Base-by-base conservation (phyloP, 2,797 vertebrate species). In the Gallinago stenura region DNA sequence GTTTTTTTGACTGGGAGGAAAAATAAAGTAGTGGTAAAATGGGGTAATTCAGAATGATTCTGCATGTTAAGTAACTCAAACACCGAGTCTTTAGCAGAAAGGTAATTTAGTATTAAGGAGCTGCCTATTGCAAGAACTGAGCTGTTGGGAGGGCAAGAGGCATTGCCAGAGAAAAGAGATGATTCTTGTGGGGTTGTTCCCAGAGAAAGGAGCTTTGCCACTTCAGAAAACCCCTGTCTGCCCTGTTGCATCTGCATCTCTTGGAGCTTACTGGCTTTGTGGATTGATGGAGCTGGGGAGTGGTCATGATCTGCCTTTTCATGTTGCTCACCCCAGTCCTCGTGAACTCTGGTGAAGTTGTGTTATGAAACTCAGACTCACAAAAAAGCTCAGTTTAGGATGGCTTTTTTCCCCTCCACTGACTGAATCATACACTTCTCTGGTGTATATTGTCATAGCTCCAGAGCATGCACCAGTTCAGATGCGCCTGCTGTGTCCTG, bases 11-110 rank as follows among this genome's bases (percentile, higher is more conserved):
- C 16, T 54, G 43, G 26, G 28, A 73, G 43, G 4, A 60, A 69
- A 76, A 91, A 37, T 43, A 39, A 61, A 24, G 4, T 46, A 60
- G 62, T 48, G 48, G 48, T 81, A 66, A 95, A 78, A 48, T 22
- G 21, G 39, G 10, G 24, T 70, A 60, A 83, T 48, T 82, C 71
- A 65, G 85, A 71, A 31, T 53, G 33, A 48, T 75, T 69, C 41
- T 83, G 66, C 22, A 31, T 92, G 53, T 95, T 96, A 81, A 89
- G 73, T 68, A 87, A 80, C 86, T 89, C 60, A 80, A 45, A 83
- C 11, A 7, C 65, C 56, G 80, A 69, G 76, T 82, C 43, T 65
- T 71, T 87, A 79, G 85, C 43, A 89, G 58, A 66, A 58, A 71
- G 60, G 69, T 90, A 91, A 85, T 87, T 81, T 70, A 70, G 33